Conservation (phyloP, 2,797 vertebrate genomes). For the Triplophysa bombifrons region DNA sequence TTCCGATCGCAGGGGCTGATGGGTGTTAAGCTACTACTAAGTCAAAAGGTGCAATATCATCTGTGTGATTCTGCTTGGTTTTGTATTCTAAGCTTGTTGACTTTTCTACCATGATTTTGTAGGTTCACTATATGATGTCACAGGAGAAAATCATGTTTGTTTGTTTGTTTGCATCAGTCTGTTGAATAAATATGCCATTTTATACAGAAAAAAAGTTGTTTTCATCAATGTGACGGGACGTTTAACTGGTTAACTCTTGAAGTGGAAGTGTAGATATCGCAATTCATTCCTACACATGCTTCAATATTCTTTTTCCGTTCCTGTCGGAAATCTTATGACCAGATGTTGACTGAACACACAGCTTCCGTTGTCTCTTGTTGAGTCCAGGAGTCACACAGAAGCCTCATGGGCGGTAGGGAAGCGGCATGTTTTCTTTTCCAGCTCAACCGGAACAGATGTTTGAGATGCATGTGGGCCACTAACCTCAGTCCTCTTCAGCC, state of each 20-base stretch:
- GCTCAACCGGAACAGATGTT: constrained; percentile 43
- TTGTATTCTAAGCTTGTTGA: constrained; percentile 61
- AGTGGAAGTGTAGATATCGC: too few species aligned
- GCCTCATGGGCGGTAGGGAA: neutral
- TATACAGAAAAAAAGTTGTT: constrained; percentile 24
- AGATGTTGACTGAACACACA: constrained; percentile 27
- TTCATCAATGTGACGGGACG: neutral
- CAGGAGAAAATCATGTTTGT: constrained; percentile 68
- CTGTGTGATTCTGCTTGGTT: constrained; percentile 78
- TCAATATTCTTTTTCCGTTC: constrained; percentile 1
- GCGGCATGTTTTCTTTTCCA: constrained; percentile 34
- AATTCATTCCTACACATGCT: too few species aligned
- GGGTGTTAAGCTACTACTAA: constrained; percentile 71
- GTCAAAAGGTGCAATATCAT: constrained; percentile 85
- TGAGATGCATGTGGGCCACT: constrained; percentile 29
- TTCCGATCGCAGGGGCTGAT: constrained; percentile 55
- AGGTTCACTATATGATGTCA: constrained; percentile 78
- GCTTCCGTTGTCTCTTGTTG: constrained; percentile 13
- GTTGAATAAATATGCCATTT: constrained; percentile 72
- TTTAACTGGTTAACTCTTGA: neutral
- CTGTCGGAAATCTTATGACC: constrained; percentile 23
- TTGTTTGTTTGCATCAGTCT: constrained; percentile 54
- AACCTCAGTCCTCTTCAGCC: constrained; percentile 31
- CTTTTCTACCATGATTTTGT: constrained; percentile 80
- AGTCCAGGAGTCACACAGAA: constrained; percentile 7